A percentile compares a stretch with the other conserved stretches of the same genome.
Evolutionary conservation across 2,888 invertebrate species (phyloP).

Genomic region (Andrena bicolor): DNA sequence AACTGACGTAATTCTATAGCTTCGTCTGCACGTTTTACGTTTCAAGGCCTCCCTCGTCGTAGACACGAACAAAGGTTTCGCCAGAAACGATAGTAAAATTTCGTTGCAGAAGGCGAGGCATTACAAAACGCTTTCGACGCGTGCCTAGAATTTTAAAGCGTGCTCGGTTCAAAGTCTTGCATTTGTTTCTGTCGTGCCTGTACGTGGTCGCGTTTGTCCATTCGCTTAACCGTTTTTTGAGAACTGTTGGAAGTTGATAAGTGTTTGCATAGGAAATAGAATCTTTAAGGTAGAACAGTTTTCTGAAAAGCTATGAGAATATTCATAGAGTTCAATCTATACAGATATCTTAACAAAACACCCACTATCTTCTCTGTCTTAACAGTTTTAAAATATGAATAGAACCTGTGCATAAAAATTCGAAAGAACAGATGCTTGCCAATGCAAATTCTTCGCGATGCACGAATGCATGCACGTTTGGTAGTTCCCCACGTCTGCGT

Average conservation of each 20-base stretch:
- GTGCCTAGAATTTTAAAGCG: constrained; percentile 17
- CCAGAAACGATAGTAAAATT: constrained; percentile 27
- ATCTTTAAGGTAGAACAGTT: neutral
- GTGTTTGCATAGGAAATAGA: neutral
- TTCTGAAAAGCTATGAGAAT: neutral
- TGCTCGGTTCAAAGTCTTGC: constrained; percentile 4
- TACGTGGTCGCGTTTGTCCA: constrained; percentile 13
- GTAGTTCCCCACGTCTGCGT: neutral
- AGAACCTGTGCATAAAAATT: neutral
- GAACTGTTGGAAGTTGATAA: neutral
- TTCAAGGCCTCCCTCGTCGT: constrained; percentile 19
- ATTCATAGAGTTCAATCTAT: neutral
- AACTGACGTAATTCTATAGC: neutral
- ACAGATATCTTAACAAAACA: neutral
- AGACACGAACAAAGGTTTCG: constrained; percentile 8
- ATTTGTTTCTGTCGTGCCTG: neutral
- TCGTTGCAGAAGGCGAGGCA: constrained; percentile 7
- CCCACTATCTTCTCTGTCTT: too few relatives aligned
- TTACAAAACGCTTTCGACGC: constrained; percentile 30
- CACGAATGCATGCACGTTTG: neutral
- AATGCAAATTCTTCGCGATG: too few relatives aligned
- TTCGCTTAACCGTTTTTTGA: constrained; percentile 5
- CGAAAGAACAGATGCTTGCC: neutral
- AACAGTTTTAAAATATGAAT: neutral
- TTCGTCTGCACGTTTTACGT: constrained; percentile 1